Conservation (phyloP, 2,888 invertebrate species). For the Rhagophthalmus giganteus region DNA sequence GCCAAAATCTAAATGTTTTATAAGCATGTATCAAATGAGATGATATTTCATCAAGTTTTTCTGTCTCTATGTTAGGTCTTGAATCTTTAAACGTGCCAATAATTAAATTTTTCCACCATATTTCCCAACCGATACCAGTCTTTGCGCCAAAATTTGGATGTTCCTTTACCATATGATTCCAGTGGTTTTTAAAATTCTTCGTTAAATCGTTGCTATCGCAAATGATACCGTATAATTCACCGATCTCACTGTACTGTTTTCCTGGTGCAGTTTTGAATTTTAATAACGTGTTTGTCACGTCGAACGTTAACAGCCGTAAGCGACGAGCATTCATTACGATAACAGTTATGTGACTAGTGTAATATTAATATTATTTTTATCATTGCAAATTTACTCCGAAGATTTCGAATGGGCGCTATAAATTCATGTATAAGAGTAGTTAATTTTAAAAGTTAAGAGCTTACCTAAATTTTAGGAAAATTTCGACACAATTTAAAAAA, state of each 20-base stretch:
- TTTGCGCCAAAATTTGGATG: slow-evolving; percentile 82
- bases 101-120: slow-evolving; percentile 82
- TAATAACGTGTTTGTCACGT: slow-evolving; percentile 83
- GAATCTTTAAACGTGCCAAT: slow-evolving; percentile 65
- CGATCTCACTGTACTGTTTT: slow-evolving; percentile 73
- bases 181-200: slow-evolving; percentile 67
- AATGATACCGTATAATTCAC: slow-evolving; percentile 67
- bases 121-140: slow-evolving; percentile 70
- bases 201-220: slow-evolving; percentile 63
- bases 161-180: slow-evolving; percentile 64
- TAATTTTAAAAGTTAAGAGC: no score
- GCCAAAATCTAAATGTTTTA: slow-evolving; percentile 74
- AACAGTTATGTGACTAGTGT: no score
- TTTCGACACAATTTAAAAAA: no score
- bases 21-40: slow-evolving; percentile 69
- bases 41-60: slow-evolving; percentile 59
- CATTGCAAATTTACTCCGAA: no score
- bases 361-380: no score
- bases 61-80: slow-evolving; percentile 48
- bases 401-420: no score
- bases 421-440: no score
- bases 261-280: slow-evolving; percentile 72
- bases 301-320: slow-evolving; percentile 78
- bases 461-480: no score
- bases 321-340: slow-evolving; percentile 58